Percentiles rank a stretch among this genome's conserved stretches.
Evolutionary conservation across 2,113 vertebrate genomes (phyloP).

Genomic region (Castor canadensis): DNA sequence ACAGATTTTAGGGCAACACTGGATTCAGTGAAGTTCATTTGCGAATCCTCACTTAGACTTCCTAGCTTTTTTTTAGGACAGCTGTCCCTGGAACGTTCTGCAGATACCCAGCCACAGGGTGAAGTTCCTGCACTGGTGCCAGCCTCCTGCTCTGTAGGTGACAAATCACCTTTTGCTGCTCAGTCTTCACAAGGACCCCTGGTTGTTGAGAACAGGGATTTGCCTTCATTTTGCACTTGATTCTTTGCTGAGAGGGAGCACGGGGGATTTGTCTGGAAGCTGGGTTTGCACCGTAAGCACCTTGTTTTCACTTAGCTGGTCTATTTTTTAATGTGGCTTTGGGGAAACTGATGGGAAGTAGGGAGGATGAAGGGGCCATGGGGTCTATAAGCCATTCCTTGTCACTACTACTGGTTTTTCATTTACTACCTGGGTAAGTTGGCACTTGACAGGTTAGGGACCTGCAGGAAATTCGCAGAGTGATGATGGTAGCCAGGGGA

Average conservation of each 20-base stretch:
- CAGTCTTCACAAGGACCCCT: not conserved
- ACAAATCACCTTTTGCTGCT: not conserved
- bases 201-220: not conserved
- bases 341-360: conserved; percentile 1
- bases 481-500: not conserved
- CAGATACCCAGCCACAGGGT: not conserved
- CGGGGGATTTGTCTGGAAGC: not conserved
- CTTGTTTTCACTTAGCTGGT: not conserved
- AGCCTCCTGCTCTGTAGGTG: not conserved
- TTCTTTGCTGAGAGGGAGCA: not conserved
- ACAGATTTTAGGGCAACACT: conserved; percentile 32
- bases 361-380: not conserved
- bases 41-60: not conserved
- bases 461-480: not conserved
- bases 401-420: not conserved
- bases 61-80: not conserved
- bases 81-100: not conserved
- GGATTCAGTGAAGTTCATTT: not conserved
- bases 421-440: not conserved
- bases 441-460: not conserved
- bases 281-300: not conserved
- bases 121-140: not conserved
- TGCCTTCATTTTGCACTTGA: not conserved
- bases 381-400: not conserved
- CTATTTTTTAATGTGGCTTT: not conserved